Conservation (phyloP, 2,888 invertebrate species). For the Amphipoea oculea region DNA sequence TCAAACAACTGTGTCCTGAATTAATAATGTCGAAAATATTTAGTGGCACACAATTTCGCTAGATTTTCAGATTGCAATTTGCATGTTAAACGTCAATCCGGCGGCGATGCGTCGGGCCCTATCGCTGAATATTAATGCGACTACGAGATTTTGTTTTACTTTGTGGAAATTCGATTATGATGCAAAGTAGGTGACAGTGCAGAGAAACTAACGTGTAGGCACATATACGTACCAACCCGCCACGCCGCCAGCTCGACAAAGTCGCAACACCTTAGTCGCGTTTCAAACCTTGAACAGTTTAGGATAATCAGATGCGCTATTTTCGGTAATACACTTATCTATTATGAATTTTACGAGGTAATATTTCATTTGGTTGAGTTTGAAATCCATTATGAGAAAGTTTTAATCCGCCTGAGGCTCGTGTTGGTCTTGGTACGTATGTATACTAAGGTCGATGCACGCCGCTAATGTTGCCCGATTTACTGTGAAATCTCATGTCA, state of each 20-base stretch:
- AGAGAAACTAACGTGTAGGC: constrained; percentile 51
- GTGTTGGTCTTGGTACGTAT: constrained; percentile 61
- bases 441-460: constrained; percentile 63
- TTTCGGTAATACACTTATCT: constrained; percentile 36
- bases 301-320: constrained; percentile 23
- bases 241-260: constrained; percentile 25
- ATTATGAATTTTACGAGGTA: constrained; percentile 49
- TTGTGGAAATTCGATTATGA: constrained; percentile 89
- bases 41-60: constrained; percentile 88
- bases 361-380: constrained; percentile 69
- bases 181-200: constrained; percentile 86
- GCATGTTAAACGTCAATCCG: constrained; percentile 90
- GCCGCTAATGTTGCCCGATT: constrained; percentile 69
- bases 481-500: constrained; percentile 68
- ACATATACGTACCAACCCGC: neutral
- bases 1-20: constrained; percentile 88
- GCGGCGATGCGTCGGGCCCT: constrained; percentile 88
- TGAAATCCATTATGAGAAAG: constrained; percentile 73
- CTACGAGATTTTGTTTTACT: constrained; percentile 90
- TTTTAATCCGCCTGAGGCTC: constrained; percentile 70
- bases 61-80: constrained; percentile 90
- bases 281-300: constrained; percentile 20
- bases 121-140: constrained; percentile 90
- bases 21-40: constrained; percentile 89
- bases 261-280: constrained; percentile 30